A percentile compares a stretch with the other conserved stretches of the same genome.
Conservation (phyloP, 2,888 invertebrate species). For the Eupithecia pulchellata region DNA sequence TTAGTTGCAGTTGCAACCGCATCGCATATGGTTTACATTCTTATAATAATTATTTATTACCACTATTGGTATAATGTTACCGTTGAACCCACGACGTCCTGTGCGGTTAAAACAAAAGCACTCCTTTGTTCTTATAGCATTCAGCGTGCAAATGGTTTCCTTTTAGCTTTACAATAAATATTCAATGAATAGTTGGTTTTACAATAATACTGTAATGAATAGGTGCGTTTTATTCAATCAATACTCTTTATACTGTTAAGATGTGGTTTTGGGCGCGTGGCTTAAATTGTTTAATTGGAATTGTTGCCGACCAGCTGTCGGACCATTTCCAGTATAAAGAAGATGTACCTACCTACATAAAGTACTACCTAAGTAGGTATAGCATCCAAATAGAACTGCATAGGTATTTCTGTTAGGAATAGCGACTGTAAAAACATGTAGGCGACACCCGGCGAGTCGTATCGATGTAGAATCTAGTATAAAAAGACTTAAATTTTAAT, state of each 20-base stretch:
- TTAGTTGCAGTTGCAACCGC: not conserved
- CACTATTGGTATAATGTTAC: constrained; percentile 55
- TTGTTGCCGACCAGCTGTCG: not conserved
- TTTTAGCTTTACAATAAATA: constrained; percentile 14
- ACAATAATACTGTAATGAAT: not conserved
- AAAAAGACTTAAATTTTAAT: too few species aligned
- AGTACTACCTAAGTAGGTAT: not conserved
- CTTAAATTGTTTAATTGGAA: constrained; percentile 42
- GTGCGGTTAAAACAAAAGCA: constrained; percentile 67
- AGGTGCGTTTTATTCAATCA: constrained; percentile 36
- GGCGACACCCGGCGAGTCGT: not conserved
- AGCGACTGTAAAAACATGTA: not conserved
- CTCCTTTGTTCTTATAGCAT: constrained; percentile 61
- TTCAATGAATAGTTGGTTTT: constrained; percentile 2
- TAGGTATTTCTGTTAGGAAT: not conserved
- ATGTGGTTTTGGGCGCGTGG: constrained; percentile 73
- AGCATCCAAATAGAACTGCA: not conserved
- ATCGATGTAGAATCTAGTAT: too few species aligned
- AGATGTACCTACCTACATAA: too few species aligned
- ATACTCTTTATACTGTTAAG: constrained; percentile 37
- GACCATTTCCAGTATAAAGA: not conserved
- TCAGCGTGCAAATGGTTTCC: constrained; percentile 52
- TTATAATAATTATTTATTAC: constrained; percentile 3
- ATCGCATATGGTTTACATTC: not conserved
- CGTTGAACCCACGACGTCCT: constrained; percentile 67